phyloP scores from a whole-genome alignment of 2,113 vertebrate genomes.

The Theristicus caerulescens region DNA sequence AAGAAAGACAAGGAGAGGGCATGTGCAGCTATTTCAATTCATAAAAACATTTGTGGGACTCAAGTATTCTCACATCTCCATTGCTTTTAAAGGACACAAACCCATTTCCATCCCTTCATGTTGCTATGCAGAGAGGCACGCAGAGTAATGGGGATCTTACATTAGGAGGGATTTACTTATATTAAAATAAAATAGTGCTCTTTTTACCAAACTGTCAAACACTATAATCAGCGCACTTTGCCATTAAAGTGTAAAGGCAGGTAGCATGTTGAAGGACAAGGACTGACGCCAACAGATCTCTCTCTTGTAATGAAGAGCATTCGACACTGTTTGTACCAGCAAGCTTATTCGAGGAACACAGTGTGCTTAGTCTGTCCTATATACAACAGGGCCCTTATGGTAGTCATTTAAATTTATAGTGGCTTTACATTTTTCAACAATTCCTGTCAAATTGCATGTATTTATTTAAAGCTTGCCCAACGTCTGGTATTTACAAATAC shows the following conservation, averaged over 20 bases:
- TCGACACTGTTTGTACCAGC: background rate
- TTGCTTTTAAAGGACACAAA: background rate
- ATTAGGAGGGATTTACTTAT: background rate
- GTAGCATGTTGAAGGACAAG: background rate
- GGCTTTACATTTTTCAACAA: conserved; percentile 26
- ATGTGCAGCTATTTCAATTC: background rate
- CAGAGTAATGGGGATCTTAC: background rate
- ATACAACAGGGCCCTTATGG: background rate
- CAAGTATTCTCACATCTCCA: background rate
- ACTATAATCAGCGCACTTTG: background rate
- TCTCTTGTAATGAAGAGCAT: background rate
- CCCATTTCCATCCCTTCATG: background rate
- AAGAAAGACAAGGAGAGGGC: background rate
- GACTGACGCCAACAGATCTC: background rate
- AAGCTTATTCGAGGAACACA: background rate
- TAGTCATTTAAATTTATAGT: background rate
- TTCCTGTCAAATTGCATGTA: conserved; percentile 43
- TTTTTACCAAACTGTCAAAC: background rate
- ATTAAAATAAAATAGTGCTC: background rate
- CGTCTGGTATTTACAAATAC: conserved; percentile 15
- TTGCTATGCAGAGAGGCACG: background rate
- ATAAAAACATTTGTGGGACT: background rate
- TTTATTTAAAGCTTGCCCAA: conserved; percentile 51
- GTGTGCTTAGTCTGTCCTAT: background rate
- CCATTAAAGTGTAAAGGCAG: background rate